These are phyloP conservation scores for Oceanodroma leucorhoa DNA, from an alignment of 2,797 vertebrate genomes.

Conservation along the genomic window DNA sequence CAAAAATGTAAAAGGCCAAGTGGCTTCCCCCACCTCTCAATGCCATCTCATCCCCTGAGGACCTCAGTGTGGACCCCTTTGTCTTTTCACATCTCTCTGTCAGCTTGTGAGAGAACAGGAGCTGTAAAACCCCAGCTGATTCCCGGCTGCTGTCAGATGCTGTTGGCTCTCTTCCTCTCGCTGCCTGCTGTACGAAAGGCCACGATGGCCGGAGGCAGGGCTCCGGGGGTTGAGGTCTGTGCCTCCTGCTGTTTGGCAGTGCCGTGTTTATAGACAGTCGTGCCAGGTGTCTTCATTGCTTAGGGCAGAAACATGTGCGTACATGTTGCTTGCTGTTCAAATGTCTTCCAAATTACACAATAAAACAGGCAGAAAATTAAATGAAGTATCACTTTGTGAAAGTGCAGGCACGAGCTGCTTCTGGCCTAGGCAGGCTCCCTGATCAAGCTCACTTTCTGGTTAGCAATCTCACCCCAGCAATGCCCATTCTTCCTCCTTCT, in stretches of 20 bases:
- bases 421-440: background rate
- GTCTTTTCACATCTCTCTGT: background rate
- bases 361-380: background rate
- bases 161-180: background rate
- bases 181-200: background rate
- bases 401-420: background rate
- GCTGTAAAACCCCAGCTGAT: background rate
- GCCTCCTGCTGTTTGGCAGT: background rate
- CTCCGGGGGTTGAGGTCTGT: background rate
- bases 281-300: background rate
- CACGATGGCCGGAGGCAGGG: background rate
- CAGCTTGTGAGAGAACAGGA: background rate
- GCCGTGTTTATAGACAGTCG: background rate
- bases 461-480: background rate
- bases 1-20: background rate
- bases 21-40: background rate
- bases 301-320: background rate
- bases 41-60: rapidly evolving
- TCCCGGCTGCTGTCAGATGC: background rate
- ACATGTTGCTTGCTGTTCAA: background rate
- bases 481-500: background rate
- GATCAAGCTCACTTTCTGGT: background rate
- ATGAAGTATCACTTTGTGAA: background rate
- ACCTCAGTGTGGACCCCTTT: background rate
- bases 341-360: background rate